Conservation (phyloP, 2,888 invertebrate genomes). For the Cyclophora punctaria region DNA sequence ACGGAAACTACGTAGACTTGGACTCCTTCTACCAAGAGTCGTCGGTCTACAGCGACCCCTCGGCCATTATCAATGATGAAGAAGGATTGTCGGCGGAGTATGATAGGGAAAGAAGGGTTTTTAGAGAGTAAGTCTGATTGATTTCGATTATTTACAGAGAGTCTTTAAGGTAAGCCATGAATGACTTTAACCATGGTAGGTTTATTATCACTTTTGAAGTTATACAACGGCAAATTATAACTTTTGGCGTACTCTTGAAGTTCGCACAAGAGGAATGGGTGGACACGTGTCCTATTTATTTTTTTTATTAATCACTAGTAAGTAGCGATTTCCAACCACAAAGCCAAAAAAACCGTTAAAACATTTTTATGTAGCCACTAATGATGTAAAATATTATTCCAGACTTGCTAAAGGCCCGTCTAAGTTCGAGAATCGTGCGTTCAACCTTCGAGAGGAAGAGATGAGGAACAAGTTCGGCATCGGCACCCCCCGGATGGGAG, state of each 20-base stretch:
- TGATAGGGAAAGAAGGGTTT: slow-evolving; percentile 57
- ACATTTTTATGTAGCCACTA: too few species aligned
- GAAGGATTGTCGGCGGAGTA: slow-evolving; percentile 68
- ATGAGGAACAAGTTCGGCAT: slow-evolving; percentile 61
- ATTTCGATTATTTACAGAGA: too few species aligned
- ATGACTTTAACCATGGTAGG: neutral
- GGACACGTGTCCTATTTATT: neutral
- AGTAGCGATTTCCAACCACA: neutral
- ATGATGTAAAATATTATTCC: slow-evolving; percentile 22
- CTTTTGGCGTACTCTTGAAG: neutral
- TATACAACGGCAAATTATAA: neutral
- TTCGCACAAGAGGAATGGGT: neutral
- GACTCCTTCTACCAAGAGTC: slow-evolving; percentile 80
- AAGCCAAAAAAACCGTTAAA: neutral
- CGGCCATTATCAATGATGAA: slow-evolving; percentile 68
- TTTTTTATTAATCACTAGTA: neutral
- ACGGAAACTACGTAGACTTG: slow-evolving; percentile 80
- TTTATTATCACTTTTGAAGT: neutral
- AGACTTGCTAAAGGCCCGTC: slow-evolving; percentile 51
- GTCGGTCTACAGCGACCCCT: slow-evolving; percentile 72
- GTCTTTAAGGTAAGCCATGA: neutral
- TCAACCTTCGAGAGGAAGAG: slow-evolving; percentile 63
- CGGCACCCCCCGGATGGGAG: slow-evolving; percentile 65
- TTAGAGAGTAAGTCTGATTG: slow-evolving; percentile 55
- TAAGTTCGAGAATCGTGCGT: slow-evolving; percentile 60